Evolutionary conservation across 2,888 invertebrate genomes (phyloP), one percentile per base, ranked within the genome.

Genomic region (Chymomyza fuscimana): DNA sequence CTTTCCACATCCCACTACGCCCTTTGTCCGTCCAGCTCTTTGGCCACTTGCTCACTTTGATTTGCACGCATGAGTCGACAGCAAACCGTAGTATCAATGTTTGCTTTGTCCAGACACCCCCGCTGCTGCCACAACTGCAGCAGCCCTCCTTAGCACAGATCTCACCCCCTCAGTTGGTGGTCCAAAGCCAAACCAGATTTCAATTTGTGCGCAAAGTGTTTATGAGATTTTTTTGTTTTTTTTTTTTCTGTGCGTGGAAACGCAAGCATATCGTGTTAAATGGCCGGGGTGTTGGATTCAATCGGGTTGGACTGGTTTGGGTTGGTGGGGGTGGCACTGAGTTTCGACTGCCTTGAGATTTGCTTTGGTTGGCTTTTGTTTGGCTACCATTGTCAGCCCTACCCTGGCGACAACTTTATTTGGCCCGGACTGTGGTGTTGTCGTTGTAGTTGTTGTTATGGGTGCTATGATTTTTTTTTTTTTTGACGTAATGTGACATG

Each of bases 151-250:
- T 15, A 19, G 7, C 52, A 4, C 19, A 54, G 19, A 5, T 10
- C 19, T 19, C 54, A 15, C 58, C 58, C 29, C 29, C 36, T 29
- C 32, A 15, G 32, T 5, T 60, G n/a, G n/a, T 19, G n/a, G 36
- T n/a, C 32, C 32, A 16, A 19, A 60, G n/a, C 60, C 36, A 29
- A 69, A 74, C 69, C 74, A 79, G 87, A 89, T 90, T 89, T 90
- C 88, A 90, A 90, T 90, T 90, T 90, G 89, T 89, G 82, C 80
- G 79, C 81, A 89, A 89, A 90, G 89, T 89, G 88, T 90, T 90
- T 88, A 90, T 88, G 83, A 87, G 82, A 83, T 87, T 89, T 80
- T 40, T 61, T 19, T 60, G 32, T 2, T 16, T 29, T 61, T 19
- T 60, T 52, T 2, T 16, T 29, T 51, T 4, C 16, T 65, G n/a